A percentile compares a stretch with the other conserved stretches of the same genome.
phyloP scores from a whole-genome alignment of 2,888 invertebrate species.

The Philonicus albiceps region DNA sequence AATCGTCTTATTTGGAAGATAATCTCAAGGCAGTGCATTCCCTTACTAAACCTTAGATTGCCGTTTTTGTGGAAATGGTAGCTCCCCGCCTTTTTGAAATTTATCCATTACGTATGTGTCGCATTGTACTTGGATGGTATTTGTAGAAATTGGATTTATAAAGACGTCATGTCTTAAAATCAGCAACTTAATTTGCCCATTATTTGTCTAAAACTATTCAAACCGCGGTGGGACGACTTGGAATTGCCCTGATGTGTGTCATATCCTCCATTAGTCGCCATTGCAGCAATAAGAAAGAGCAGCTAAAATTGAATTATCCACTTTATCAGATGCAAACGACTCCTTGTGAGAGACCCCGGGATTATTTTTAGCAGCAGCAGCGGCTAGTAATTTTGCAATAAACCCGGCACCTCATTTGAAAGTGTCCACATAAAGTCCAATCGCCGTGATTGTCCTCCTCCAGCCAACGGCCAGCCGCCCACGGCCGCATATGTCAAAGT shows the following conservation, averaged over 20 bases:
- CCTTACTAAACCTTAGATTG: too few relatives aligned
- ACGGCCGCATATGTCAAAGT: neutral
- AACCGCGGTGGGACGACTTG: neutral
- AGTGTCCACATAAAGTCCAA: neutral
- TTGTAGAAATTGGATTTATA: neutral
- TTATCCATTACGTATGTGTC: too few relatives aligned
- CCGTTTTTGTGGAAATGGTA: too few relatives aligned
- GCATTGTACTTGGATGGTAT: too few relatives aligned
- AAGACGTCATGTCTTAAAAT: neutral
- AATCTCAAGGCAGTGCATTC: too few relatives aligned
- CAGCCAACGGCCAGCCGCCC: neutral
- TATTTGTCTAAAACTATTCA: neutral
- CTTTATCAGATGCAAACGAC: neutral
- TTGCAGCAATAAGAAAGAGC: neutral
- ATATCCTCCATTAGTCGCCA: neutral
- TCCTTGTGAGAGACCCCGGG: neutral
- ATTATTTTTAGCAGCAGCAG: neutral
- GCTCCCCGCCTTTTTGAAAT: too few relatives aligned
- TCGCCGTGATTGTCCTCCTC: neutral
- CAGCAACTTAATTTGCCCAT: neutral
- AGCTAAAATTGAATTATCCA: neutral
- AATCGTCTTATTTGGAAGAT: too few relatives aligned
- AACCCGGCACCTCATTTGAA: neutral
- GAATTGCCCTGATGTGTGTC: neutral
- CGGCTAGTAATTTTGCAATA: neutral